A percentile compares a stretch with the other conserved stretches of the same genome.
Evolutionary conservation across 2,113 vertebrate species (phyloP).

Genomic region (Motacilla tschutschensis): DNA sequence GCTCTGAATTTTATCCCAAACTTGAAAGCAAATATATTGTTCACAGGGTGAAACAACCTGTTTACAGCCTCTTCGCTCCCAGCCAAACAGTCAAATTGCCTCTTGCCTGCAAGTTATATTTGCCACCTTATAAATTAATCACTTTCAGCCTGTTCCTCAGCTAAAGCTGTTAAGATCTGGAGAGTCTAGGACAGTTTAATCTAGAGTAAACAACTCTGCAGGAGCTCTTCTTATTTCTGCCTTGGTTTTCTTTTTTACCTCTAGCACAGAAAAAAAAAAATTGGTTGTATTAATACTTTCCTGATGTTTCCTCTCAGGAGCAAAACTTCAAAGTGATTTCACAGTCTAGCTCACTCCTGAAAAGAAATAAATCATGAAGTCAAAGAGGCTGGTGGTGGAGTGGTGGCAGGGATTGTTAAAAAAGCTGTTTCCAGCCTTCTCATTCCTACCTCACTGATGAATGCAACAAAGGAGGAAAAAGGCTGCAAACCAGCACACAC

Average conservation of each 20-base stretch:
- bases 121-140: slow-evolving; percentile 53
- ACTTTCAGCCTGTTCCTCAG: slow-evolving; percentile 13
- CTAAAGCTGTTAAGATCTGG: neutral
- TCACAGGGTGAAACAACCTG: neutral
- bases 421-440: slow-evolving; percentile 28
- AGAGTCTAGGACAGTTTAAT: slow-evolving; percentile 46
- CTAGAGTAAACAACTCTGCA: slow-evolving; percentile 53
- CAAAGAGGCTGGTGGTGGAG: slow-evolving; percentile 23
- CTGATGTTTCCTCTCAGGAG: slow-evolving; percentile 50
- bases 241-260: neutral
- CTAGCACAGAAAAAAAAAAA: neutral
- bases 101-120: slow-evolving; percentile 39
- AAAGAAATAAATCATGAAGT: slow-evolving; percentile 52
- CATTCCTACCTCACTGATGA: neutral
- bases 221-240: slow-evolving; percentile 41
- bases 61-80: neutral
- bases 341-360: slow-evolving; percentile 48
- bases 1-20: neutral
- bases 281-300: slow-evolving; percentile 35
- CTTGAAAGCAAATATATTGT: neutral
- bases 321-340: slow-evolving; percentile 64
- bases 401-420: neutral
- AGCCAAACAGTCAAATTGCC: neutral
- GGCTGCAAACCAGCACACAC: neutral
- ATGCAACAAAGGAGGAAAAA: neutral